phyloP scores from a whole-genome alignment of 2,888 invertebrate genomes.

The Eupithecia insigniata region DNA sequence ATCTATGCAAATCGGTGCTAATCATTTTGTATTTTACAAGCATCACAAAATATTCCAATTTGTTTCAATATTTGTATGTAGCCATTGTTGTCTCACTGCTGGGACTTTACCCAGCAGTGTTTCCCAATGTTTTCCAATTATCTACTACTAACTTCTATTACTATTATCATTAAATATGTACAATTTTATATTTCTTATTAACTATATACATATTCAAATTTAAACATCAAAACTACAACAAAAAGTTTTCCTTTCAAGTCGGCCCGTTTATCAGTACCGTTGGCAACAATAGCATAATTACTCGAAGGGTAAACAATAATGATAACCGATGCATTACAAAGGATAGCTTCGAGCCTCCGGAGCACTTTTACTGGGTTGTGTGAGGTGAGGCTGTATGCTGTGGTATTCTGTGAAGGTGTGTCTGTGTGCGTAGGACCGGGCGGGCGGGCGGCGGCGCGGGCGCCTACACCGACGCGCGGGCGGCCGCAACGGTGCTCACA shows the following conservation, averaged over 20 bases:
- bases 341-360: slow-evolving; percentile 57
- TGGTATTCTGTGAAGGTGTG: slow-evolving; percentile 50
- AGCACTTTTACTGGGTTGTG: slow-evolving; percentile 81
- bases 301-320: slow-evolving; percentile 50
- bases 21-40: not conserved
- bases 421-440: slow-evolving; percentile 60
- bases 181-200: not conserved
- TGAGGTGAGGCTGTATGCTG: slow-evolving; percentile 51
- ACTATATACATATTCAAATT: slow-evolving; percentile 20
- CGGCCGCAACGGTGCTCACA: slow-evolving; percentile 80
- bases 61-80: not conserved
- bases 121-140: not conserved
- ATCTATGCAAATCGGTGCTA: too few species aligned
- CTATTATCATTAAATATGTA: not conserved
- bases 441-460: slow-evolving; percentile 67
- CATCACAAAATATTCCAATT: not conserved
- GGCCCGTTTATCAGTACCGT: slow-evolving; percentile 31
- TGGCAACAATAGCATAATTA: slow-evolving; percentile 46
- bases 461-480: slow-evolving; percentile 71
- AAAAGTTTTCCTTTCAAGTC: slow-evolving; percentile 26
- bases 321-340: slow-evolving; percentile 41
- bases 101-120: too few species aligned
- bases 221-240: slow-evolving; percentile 19
- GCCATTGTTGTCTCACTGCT: not conserved
- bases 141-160: not conserved